phyloP scores from a whole-genome alignment of 2,113 vertebrate species.

The human (Homo sapiens) region GRCh38 chr13:62300001-62300500 shows the following conservation, averaged over 20 bases:
- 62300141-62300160: neutral
- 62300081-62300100: neutral
- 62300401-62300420: conserved; percentile 40
- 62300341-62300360: conserved; percentile 38
- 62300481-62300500: neutral
- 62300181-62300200: conserved; percentile 56
- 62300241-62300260: neutral
- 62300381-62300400: conserved; percentile 26
- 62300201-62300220: conserved; percentile 52
- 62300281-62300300: neutral
- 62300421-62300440: conserved; percentile 9
- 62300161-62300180: neutral
- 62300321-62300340: neutral
- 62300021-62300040: conserved; percentile 29
- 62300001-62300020: neutral
- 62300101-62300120: neutral
- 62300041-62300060: neutral
- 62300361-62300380: neutral
- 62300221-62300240: conserved; percentile 62
- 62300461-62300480: neutral
- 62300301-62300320: conserved; percentile 26
- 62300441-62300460: neutral
- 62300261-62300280: conserved; percentile 46
- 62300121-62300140: neutral
- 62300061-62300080: conserved; percentile 23